These are phyloP conservation scores for Drosophila mercatorum DNA, from an alignment of 2,888 invertebrate genomes.

Conservation along the genomic window DNA sequence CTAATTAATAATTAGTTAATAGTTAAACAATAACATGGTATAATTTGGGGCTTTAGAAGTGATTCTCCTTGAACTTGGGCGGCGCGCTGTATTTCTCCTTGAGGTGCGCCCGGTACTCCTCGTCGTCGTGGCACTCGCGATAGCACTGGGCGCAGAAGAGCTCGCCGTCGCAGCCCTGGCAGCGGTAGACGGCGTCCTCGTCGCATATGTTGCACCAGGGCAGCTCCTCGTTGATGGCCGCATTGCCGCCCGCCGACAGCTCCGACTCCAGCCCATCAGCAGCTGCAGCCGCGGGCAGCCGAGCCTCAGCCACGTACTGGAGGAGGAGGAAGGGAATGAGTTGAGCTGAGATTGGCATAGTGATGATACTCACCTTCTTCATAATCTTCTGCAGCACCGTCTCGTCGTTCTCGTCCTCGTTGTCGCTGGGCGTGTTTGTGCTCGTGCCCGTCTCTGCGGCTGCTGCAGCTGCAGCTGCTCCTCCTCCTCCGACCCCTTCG, in stretches of 20 bases:
- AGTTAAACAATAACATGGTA: constrained; percentile 1
- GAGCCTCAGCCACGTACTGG: constrained; percentile 86
- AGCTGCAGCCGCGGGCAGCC: constrained; percentile 84
- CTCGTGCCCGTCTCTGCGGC: constrained; percentile 14
- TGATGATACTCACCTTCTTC: constrained; percentile 61
- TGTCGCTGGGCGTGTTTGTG: constrained; percentile 78
- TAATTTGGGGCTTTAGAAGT: constrained; percentile 39
- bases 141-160: constrained; percentile 92
- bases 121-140: constrained; percentile 89
- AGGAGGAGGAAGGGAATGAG: neutral
- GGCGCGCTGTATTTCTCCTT: constrained; percentile 79
- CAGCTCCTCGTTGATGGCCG: constrained; percentile 86
- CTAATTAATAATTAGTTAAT: constrained; percentile 13
- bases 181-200: constrained; percentile 90
- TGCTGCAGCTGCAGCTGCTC: neutral
- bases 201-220: constrained; percentile 95
- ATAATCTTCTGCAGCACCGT: constrained; percentile 81
- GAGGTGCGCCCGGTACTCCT: constrained; percentile 84
- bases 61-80: constrained; percentile 83
- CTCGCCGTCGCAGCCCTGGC: constrained; percentile 91
- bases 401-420: constrained; percentile 84
- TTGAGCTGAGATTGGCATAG: no score
- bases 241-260: constrained; percentile 50
- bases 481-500: constrained; percentile 25
- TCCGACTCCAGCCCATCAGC: constrained; percentile 84